phyloP scores from a whole-genome alignment of 2,113 vertebrate species.

The Thermophis baileyi region DNA sequence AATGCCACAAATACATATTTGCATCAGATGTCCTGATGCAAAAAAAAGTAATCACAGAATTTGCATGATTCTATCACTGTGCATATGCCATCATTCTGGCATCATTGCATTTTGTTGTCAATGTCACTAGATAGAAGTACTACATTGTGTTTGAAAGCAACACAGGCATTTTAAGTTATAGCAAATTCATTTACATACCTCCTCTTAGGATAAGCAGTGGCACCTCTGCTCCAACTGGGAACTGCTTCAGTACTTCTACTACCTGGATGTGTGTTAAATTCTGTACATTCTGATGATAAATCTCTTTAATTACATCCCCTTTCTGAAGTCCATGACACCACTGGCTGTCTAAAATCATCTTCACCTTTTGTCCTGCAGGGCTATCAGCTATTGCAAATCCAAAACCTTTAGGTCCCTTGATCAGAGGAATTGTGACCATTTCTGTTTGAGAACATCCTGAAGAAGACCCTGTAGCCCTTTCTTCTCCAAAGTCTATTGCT shows the following conservation, averaged over 20 bases:
- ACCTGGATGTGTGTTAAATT: slow-evolving; percentile 91
- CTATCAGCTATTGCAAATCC: slow-evolving; percentile 97
- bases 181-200: slow-evolving; percentile 72
- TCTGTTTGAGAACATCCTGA: slow-evolving; percentile 85
- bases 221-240: slow-evolving; percentile 90
- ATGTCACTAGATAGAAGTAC: neutral
- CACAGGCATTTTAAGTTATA: neutral
- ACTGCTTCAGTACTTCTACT: slow-evolving; percentile 97
- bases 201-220: slow-evolving; percentile 89
- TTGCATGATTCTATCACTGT: neutral
- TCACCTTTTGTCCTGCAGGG: slow-evolving; percentile 93
- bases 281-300: slow-evolving; percentile 94
- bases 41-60: neutral
- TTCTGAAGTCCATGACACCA: slow-evolving; percentile 96
- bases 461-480: slow-evolving; percentile 75
- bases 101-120: neutral
- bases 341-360: slow-evolving; percentile 97
- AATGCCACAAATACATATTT: neutral
- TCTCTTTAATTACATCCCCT: slow-evolving; percentile 95
- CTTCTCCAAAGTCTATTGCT: slow-evolving; percentile 53
- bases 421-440: slow-evolving; percentile 85
- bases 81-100: neutral
- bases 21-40: neutral
- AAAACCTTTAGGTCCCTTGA: slow-evolving; percentile 95
- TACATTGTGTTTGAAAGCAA: neutral